Evolutionary conservation across 2,113 vertebrate species (phyloP).

Genomic region (Percopsis transmontana): DNA sequence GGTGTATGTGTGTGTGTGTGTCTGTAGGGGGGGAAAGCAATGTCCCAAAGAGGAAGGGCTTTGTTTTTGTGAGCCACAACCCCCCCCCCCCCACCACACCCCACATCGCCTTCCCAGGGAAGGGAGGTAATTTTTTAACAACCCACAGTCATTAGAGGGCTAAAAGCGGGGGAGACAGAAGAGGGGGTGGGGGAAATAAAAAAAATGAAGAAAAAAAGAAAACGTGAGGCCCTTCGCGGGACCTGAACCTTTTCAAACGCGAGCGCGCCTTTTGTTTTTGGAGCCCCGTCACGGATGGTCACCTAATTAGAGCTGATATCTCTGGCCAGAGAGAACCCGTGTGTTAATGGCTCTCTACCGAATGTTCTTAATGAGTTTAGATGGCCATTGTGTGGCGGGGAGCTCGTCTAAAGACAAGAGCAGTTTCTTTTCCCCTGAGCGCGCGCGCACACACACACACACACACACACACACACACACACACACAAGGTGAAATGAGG

Average conservation of each 20-base stretch:
- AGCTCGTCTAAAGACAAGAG: conserved; percentile 85
- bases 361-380: conserved; percentile 98
- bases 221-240: conserved; percentile 87
- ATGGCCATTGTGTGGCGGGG: conserved; percentile 88
- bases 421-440: conserved; percentile 40
- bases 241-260: conserved; percentile 90
- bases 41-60: conserved; percentile 86
- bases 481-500: conserved; percentile 52
- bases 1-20: conserved; percentile 80
- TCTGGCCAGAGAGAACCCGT: conserved; percentile 87
- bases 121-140: conserved; percentile 69
- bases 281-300: conserved; percentile 90
- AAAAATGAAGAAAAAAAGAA: conserved; percentile 25
- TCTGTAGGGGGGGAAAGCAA: conserved; percentile 79
- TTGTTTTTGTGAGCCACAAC: conserved; percentile 80
- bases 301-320: conserved; percentile 98
- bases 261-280: conserved; percentile 92
- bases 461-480: conserved; percentile 21
- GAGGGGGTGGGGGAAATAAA: conserved; percentile 51
- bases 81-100: conserved; percentile 66
- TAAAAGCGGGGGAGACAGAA: conserved; percentile 37
- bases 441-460: conserved; percentile 24
- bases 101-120: conserved; percentile 52
- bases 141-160: conserved; percentile 87
- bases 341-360: conserved; percentile 91